Conservation (phyloP, 1,140 invertebrate genomes). For the Leptestheria dahalacensis region DNA sequence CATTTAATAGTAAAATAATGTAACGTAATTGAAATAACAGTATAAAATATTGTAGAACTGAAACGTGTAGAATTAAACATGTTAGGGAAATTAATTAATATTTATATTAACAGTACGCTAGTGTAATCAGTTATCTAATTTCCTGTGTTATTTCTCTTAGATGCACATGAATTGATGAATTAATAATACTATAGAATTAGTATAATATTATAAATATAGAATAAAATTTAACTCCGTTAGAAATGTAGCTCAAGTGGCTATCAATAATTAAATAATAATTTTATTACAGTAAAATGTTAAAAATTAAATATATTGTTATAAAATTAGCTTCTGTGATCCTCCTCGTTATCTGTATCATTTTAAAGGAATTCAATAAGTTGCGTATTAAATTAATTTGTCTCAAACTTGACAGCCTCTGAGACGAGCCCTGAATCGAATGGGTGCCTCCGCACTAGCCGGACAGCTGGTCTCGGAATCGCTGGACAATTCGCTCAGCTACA, state of each 20-base stretch:
- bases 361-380: neutral
- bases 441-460: constrained; percentile 52
- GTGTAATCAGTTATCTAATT: neutral
- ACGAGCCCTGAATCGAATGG: constrained; percentile 80
- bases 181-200: neutral
- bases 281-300: too few relatives aligned
- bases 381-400: too few relatives aligned
- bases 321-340: too few relatives aligned
- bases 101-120: too few relatives aligned
- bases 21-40: neutral
- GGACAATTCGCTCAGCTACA: constrained; percentile 84
- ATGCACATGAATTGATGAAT: neutral
- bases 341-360: too few relatives aligned
- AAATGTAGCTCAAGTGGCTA: too few relatives aligned
- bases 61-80: too few relatives aligned
- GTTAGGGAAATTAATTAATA: too few relatives aligned
- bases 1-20: neutral
- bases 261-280: too few relatives aligned
- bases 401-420: constrained; percentile 60
- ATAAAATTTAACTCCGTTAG: neutral
- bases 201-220: neutral
- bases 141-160: neutral
- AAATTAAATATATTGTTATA: too few relatives aligned
- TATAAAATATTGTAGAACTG: neutral
- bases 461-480: constrained; percentile 77